These are phyloP conservation scores for Drymonia ruficornis DNA, from an alignment of 2,888 invertebrate genomes.

Conservation along the genomic window DNA sequence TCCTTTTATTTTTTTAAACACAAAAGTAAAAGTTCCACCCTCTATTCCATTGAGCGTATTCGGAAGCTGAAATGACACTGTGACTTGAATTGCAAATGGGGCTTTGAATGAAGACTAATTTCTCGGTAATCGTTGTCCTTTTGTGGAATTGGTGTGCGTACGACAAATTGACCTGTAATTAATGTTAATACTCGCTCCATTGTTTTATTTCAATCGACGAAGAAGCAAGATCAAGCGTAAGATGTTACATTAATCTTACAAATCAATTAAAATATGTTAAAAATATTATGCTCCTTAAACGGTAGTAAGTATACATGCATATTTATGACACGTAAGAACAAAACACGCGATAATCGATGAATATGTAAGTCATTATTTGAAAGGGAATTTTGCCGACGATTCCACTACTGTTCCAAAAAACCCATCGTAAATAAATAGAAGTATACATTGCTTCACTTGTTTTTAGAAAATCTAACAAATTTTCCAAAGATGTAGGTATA, in stretches of 20 bases:
- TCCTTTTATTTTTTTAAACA: slow-evolving; percentile 48
- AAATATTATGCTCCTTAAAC: neutral
- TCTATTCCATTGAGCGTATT: slow-evolving; percentile 62
- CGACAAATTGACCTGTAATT: neutral
- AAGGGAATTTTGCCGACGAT: neutral
- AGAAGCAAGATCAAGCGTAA: neutral
- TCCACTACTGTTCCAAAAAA: neutral
- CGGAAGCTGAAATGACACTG: slow-evolving; percentile 62
- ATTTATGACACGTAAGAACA: neutral
- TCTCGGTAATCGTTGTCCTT: slow-evolving; percentile 46
- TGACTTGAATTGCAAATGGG: slow-evolving; percentile 62
- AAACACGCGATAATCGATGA: neutral
- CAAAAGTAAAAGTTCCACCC: slow-evolving; percentile 71
- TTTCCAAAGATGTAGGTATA: too few relatives aligned
- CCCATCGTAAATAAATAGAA: too few relatives aligned
- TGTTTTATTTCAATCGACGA: neutral
- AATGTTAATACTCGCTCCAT: slow-evolving; percentile 1
- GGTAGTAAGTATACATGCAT: neutral
- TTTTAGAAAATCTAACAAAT: too few relatives aligned
- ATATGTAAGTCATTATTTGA: neutral
- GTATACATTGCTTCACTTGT: too few relatives aligned
- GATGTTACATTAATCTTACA: neutral
- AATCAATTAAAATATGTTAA: slow-evolving; percentile 2
- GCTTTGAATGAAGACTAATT: slow-evolving; percentile 37
- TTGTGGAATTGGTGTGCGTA: slow-evolving; percentile 22